Percentiles rank a stretch among this genome's conserved stretches.
These are phyloP conservation scores for Diplazon laetatorius DNA, from an alignment of 2,888 invertebrate genomes.

Conservation along the genomic window DNA sequence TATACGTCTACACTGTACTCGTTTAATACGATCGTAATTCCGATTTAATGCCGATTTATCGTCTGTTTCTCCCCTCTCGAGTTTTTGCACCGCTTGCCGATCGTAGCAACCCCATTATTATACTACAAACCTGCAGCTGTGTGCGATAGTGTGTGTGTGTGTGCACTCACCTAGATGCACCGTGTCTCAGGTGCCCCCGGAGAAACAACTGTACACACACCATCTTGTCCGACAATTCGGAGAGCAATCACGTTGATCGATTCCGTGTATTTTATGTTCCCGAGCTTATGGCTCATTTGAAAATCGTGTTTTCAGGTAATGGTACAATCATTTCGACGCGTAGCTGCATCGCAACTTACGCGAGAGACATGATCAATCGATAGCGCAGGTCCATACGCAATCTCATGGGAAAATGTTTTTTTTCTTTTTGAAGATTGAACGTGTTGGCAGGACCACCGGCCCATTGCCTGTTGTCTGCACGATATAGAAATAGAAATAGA, in stretches of 20 bases:
- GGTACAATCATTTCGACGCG: no score
- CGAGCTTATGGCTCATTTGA: neutral
- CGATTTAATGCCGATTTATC: conserved; percentile 80
- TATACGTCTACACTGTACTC: conserved; percentile 49
- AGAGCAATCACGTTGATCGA: neutral
- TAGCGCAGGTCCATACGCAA: no score
- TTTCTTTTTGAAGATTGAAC: no score
- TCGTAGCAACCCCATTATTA: conserved; percentile 1
- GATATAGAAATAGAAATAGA: no score
- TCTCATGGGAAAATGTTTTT: no score
- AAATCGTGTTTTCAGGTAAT: no score
- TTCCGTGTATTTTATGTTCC: neutral
- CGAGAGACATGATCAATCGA: no score
- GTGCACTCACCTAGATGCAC: neutral
- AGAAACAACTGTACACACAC: neutral
- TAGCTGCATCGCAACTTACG: no score
- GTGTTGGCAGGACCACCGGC: no score
- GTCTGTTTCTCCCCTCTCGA: conserved; percentile 54
- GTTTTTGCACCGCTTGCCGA: conserved; percentile 20
- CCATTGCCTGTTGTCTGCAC: no score
- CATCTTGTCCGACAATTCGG: neutral
- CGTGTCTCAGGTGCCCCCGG: neutral
- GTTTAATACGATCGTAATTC: conserved; percentile 78
- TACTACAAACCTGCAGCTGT: neutral
- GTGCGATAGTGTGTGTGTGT: neutral